phyloP scores from a whole-genome alignment of 2,888 invertebrate genomes.

The Drosophila anomelani region DNA sequence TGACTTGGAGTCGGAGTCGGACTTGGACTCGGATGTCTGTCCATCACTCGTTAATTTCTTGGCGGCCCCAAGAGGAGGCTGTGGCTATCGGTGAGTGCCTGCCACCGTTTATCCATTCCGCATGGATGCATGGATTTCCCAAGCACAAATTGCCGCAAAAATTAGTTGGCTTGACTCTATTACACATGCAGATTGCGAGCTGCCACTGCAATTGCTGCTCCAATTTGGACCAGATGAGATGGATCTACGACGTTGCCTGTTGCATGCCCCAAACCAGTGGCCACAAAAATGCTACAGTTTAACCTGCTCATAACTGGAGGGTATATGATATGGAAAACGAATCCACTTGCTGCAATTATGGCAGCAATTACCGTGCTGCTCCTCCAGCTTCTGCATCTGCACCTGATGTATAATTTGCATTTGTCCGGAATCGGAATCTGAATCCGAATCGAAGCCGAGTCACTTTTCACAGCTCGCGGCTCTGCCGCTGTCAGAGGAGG shows the following conservation, averaged over 20 bases:
- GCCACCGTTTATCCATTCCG: slow-evolving; percentile 72
- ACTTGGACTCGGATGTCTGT: slow-evolving; percentile 57
- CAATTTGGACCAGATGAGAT: slow-evolving; percentile 57
- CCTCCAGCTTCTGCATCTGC: slow-evolving; percentile 39
- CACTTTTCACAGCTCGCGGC: slow-evolving; percentile 80
- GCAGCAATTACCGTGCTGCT: slow-evolving; percentile 57
- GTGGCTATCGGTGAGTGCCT: slow-evolving; percentile 37
- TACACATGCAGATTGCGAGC: slow-evolving; percentile 70
- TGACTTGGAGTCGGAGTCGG: slow-evolving; percentile 43
- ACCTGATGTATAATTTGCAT: slow-evolving; percentile 77
- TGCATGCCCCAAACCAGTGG: slow-evolving; percentile 60
- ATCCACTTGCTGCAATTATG: slow-evolving; percentile 75
- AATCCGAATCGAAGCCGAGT: slow-evolving; percentile 52
- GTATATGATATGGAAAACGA: slow-evolving; percentile 69
- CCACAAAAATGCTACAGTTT: slow-evolving; percentile 65
- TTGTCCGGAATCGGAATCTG: slow-evolving; percentile 48
- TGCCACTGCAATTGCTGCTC: slow-evolving; percentile 48
- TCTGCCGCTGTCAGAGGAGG: slow-evolving; percentile 48
- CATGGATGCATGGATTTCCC: slow-evolving; percentile 70
- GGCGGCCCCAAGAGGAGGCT: slow-evolving; percentile 12
- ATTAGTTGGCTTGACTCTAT: slow-evolving; percentile 78
- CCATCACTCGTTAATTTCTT: slow-evolving; percentile 82
- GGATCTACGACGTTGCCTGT: slow-evolving; percentile 31
- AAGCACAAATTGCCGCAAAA: slow-evolving; percentile 74
- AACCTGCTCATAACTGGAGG: slow-evolving; percentile 78